Base-by-base conservation (phyloP, 2,888 invertebrate genomes). In the Automeris io region DNA sequence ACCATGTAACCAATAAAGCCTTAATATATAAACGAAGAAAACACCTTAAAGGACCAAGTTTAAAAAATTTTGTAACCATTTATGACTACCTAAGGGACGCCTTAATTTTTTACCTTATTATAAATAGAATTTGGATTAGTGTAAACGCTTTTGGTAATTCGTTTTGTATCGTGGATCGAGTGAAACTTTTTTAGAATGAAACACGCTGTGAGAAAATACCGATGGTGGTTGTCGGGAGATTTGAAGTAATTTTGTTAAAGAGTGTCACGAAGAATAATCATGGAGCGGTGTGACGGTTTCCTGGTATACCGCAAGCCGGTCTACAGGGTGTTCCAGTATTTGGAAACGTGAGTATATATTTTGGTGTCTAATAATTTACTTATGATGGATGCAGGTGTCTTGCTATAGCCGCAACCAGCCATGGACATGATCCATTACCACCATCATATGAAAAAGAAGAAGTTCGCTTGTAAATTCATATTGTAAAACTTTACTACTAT, bases 311-410 rank as follows among this genome's bases (percentile, higher is more conserved):
- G 92, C 71, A 91, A 92, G 75, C 93, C 93, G 72, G 92, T 92
- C 53, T 93, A 93, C 86, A 89, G 92, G 87, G 92, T 92, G 71
- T 93, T 93, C 88, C 93, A 93, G 88, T 93, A 93, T 87, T 89
- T 93, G 76, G 93, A 93, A 87, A 92, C 93, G 93, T 93, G 87
- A 93, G 93, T 92, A 63, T 43, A 40, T 16, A 5, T 37, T 3
- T 12, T 13, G 16, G 13, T 5, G n/a, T 5, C 2, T n/a, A n/a
- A n/a, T n/a, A n/a, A n/a, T n/a, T n/a, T n/a, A n/a, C n/a, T 4
- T 12, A 6, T 2, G 9, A 2, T 26, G 6, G 7, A 5, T 5
- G 11, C 12, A 7, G 12, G 13, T 12, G 2, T 12, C 12, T 11
- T n/a, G 11, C 2, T 26, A 5, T 11, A 3, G 6, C 5, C 26